Conservation (phyloP, 2,888 invertebrate species). For the Apamea monoglypha region DNA sequence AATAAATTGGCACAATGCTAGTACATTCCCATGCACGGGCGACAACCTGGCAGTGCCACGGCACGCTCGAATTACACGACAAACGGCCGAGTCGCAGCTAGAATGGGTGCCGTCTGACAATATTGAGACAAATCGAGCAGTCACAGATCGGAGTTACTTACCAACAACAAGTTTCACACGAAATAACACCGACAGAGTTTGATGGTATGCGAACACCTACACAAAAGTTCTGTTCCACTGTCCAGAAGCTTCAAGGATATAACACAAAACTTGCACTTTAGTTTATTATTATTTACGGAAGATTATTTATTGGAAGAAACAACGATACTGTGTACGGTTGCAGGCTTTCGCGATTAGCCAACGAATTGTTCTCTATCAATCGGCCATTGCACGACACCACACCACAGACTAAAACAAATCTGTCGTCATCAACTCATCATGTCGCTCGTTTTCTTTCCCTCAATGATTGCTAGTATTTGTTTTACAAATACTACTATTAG, state of each 20-base stretch:
- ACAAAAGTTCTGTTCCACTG: conserved; percentile 74
- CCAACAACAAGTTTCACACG: conserved; percentile 81
- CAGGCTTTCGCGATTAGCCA: conserved; percentile 69
- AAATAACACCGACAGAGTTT: conserved; percentile 72
- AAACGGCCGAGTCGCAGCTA: conserved; percentile 11
- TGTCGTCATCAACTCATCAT: conserved; percentile 44
- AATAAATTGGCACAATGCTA: conserved; percentile 66
- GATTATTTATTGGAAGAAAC: conserved; percentile 68
- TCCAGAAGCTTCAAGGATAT: conserved; percentile 65
- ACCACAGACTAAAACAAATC: conserved; percentile 61
- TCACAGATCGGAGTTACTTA: conserved; percentile 74
- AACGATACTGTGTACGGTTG: conserved; percentile 64
- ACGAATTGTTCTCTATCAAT: conserved; percentile 69
- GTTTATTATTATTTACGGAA: conserved; percentile 62
- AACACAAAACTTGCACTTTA: conserved; percentile 73
- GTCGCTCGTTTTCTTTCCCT: conserved; percentile 19
- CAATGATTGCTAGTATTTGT: conserved; percentile 23
- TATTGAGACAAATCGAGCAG: conserved; percentile 41
- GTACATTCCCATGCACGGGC: conserved; percentile 56
- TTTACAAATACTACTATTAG: conserved; percentile 30
- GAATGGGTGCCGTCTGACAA: conserved; percentile 9
- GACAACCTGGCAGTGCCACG: conserved; percentile 49
- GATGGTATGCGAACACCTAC: conserved; percentile 75
- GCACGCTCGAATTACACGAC: conserved; percentile 31
- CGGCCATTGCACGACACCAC: conserved; percentile 74